Evolutionary conservation across 2,888 invertebrate species (phyloP).

Genomic region (Acronicta psi): DNA sequence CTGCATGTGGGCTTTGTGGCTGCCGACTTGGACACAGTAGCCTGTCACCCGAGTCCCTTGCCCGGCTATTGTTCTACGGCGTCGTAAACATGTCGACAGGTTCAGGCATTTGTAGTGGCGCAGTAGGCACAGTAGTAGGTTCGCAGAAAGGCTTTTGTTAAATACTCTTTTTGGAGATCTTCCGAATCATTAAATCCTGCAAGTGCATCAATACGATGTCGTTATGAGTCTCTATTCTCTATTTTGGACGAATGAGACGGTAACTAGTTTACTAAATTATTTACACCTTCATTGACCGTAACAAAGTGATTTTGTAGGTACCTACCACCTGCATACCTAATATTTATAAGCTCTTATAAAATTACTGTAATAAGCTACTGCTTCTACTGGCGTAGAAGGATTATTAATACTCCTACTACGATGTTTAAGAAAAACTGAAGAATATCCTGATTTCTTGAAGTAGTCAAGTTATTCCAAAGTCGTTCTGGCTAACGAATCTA

Average conservation of each 20-base stretch:
- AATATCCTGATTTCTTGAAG: background rate
- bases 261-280: background rate
- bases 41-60: conserved; percentile 44
- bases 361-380: too few species aligned
- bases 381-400: too few species aligned
- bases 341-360: too few species aligned
- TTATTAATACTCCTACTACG: too few species aligned
- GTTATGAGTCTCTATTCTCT: conserved; percentile 40
- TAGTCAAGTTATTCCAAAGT: conserved; percentile 28
- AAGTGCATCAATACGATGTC: conserved; percentile 34
- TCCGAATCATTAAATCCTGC: conserved; percentile 33
- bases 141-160: conserved; percentile 55
- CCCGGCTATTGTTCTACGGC: conserved; percentile 75
- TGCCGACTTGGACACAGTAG: conserved; percentile 64
- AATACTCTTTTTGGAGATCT: conserved; percentile 17
- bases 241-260: too few species aligned
- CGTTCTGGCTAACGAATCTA: too few species aligned
- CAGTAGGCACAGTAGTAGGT: conserved; percentile 65
- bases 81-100: conserved; percentile 87
- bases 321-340: too few species aligned
- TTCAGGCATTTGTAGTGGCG: conserved; percentile 66
- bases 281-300: background rate
- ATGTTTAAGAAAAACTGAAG: too few species aligned
- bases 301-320: background rate
- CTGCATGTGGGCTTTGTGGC: conserved; percentile 80